Conservation (phyloP, 2,113 vertebrate species). For the Odocoileus virginianus region DNA sequence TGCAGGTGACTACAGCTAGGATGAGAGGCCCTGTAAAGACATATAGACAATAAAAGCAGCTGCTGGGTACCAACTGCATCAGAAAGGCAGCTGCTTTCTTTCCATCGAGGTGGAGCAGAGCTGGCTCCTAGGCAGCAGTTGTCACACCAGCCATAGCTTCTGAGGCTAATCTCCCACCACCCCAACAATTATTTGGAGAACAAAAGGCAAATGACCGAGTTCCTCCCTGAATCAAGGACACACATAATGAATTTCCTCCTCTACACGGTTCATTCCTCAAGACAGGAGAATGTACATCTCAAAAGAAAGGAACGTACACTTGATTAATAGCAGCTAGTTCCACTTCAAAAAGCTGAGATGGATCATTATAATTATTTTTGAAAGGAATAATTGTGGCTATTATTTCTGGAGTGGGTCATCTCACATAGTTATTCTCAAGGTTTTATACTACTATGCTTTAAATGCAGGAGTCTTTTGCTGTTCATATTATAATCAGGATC, state of each 20-base stretch:
- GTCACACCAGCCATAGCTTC: conserved; percentile 50
- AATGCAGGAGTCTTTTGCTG: background rate
- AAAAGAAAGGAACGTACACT: conserved; percentile 34
- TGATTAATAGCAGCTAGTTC: conserved; percentile 51
- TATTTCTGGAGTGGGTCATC: conserved; percentile 43
- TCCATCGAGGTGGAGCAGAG: background rate
- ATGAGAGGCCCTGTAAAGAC: background rate
- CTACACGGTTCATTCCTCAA: conserved; percentile 40
- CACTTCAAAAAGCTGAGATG: conserved; percentile 62
- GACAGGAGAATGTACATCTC: conserved; percentile 36
- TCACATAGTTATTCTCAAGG: conserved; percentile 12
- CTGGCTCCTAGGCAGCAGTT: conserved; percentile 69
- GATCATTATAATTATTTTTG: conserved; percentile 37
- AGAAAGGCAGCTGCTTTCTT: conserved; percentile 71
- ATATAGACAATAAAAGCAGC: conserved; percentile 56
- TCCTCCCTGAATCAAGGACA: background rate
- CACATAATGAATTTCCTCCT: conserved; percentile 15
- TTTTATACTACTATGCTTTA: conserved; percentile 43
- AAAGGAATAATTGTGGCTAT: conserved; percentile 56
- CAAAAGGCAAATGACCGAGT: conserved; percentile 62
- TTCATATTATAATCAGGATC: background rate
- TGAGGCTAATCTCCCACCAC: conserved; percentile 57
- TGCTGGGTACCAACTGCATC: conserved; percentile 53
- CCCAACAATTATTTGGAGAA: conserved; percentile 65
- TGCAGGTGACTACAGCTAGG: conserved; percentile 50